Percentiles rank a stretch among this genome's conserved stretches.
phyloP scores from a whole-genome alignment of 2,888 invertebrate species.

The Ectemnius continuus region DNA sequence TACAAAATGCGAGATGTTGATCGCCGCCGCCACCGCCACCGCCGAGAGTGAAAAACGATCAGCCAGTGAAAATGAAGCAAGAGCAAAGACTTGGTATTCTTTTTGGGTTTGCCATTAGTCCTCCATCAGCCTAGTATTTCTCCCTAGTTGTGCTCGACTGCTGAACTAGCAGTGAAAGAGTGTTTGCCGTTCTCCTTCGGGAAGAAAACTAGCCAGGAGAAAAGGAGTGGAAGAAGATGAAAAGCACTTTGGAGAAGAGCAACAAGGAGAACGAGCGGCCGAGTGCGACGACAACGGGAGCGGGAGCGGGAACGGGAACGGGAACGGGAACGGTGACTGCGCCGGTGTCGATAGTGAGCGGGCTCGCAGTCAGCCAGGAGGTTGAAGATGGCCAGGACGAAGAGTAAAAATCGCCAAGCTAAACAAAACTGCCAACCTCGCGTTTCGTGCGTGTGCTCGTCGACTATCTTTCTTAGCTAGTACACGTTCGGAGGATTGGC shows the following conservation, averaged over 20 bases:
- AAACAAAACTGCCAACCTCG: slow-evolving; percentile 46
- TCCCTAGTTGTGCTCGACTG: neutral
- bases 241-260: slow-evolving; percentile 51
- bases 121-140: too few species aligned
- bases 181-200: neutral
- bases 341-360: neutral
- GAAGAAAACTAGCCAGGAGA: neutral
- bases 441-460: slow-evolving; percentile 54
- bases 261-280: slow-evolving; percentile 66
- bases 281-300: slow-evolving; percentile 38
- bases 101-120: neutral
- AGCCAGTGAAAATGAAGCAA: neutral
- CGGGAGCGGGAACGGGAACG: neutral
- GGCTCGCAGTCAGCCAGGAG: slow-evolving; percentile 25
- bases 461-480: slow-evolving; percentile 26
- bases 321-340: slow-evolving; percentile 35
- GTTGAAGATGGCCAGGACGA: slow-evolving; percentile 53
- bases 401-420: slow-evolving; percentile 61
- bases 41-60: neutral
- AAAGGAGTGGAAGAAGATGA: slow-evolving; percentile 36
- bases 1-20: neutral
- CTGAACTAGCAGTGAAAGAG: neutral
- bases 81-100: neutral
- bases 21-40: too few species aligned
- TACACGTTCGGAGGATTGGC: slow-evolving; percentile 29